These are phyloP conservation scores for Loris lydekkerianus DNA, from an alignment of 2,797 vertebrate genomes.

Conservation along the genomic window DNA sequence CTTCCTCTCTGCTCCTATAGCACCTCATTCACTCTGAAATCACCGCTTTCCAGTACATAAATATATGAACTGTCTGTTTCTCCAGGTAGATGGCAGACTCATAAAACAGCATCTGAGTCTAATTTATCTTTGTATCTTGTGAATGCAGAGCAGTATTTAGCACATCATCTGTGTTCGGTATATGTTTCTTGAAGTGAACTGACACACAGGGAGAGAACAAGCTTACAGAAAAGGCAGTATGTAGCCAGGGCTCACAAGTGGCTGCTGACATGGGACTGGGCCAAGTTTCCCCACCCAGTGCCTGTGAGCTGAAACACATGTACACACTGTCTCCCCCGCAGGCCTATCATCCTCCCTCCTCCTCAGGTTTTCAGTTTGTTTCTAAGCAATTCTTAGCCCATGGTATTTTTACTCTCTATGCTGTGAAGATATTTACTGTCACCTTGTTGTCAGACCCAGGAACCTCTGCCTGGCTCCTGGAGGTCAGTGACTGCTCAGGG, in stretches of 20 bases:
- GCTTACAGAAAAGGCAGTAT: background rate
- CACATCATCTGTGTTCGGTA: background rate
- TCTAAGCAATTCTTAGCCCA: background rate
- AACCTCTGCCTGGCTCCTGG: background rate
- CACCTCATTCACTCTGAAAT: background rate
- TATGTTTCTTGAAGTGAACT: background rate
- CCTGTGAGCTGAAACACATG: background rate
- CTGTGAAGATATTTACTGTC: slow-evolving; percentile 40
- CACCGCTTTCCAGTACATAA: background rate
- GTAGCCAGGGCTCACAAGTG: background rate
- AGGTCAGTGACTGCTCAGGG: background rate
- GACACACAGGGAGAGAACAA: background rate
- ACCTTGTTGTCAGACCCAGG: slow-evolving; percentile 33
- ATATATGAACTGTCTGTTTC: background rate
- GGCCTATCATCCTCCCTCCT: accelerated
- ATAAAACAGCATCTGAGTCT: background rate
- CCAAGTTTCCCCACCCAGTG: background rate
- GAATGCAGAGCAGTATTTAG: background rate
- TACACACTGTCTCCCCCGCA: background rate
- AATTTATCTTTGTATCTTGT: background rate
- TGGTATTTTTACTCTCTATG: background rate
- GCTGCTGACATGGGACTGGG: background rate
- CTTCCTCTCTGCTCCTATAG: background rate
- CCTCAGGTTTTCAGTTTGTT: background rate
- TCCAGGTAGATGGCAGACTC: background rate